Conservation (phyloP, 2,113 vertebrate genomes). For the Anseranas semipalmata region DNA sequence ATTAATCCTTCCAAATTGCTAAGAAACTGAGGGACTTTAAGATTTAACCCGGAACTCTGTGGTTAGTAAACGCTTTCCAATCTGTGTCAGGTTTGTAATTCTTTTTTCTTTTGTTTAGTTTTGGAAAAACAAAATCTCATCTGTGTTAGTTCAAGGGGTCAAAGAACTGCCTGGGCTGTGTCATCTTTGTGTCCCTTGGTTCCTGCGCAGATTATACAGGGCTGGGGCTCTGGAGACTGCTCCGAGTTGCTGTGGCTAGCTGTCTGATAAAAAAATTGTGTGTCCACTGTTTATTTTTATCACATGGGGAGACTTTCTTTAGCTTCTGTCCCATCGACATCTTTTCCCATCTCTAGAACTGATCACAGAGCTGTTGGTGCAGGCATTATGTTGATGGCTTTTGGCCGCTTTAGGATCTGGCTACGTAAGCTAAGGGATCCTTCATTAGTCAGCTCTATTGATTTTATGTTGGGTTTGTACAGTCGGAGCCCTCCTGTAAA, state of each 20-base stretch:
- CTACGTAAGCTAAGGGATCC: neutral
- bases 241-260: fast-evolving
- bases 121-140: neutral
- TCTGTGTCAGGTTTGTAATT: neutral
- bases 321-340: neutral
- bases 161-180: neutral
- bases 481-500: neutral
- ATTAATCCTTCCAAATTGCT: slow-evolving; percentile 62
- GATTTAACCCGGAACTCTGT: slow-evolving; percentile 16
- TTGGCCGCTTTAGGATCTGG: neutral
- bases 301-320: neutral
- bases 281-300: neutral
- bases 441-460: slow-evolving; percentile 41
- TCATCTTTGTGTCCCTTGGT: neutral
- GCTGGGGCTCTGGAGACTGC: neutral
- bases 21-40: slow-evolving; percentile 28
- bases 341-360: neutral
- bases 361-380: neutral
- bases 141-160: neutral
- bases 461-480: slow-evolving; percentile 13
- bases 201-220: neutral
- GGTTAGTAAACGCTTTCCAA: slow-evolving; percentile 2
- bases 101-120: neutral
- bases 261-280: neutral
- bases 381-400: neutral